Evolutionary conservation across 2,113 vertebrate species (phyloP).

Genomic region (Agelaius tricolor): DNA sequence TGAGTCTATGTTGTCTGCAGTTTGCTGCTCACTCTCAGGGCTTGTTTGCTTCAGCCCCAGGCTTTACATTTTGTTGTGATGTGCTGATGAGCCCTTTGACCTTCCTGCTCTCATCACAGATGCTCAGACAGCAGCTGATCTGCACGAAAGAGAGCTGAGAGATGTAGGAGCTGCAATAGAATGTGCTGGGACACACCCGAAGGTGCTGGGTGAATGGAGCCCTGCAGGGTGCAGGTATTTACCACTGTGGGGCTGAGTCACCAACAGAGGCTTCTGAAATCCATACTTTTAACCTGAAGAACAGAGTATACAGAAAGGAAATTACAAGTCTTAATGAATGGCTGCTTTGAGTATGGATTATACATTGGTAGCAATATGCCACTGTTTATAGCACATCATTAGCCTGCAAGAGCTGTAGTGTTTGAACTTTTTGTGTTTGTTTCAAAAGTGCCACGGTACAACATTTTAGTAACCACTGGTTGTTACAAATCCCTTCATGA

Average conservation of each 20-base stretch:
- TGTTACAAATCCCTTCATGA: conserved; percentile 76
- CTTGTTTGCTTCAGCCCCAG: background rate
- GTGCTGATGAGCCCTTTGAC: background rate
- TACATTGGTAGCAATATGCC: conserved; percentile 52
- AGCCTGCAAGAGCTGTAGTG: conserved; percentile 42
- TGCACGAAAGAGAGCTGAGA: background rate
- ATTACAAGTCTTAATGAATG: conserved; percentile 16
- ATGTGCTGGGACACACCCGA: background rate
- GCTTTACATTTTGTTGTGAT: background rate
- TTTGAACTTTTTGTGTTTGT: conserved; percentile 70
- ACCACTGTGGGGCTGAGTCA: background rate
- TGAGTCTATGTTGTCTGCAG: background rate
- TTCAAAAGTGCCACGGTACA: conserved; percentile 60
- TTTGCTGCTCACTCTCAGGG: background rate
- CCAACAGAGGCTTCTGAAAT: background rate
- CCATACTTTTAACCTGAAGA: background rate
- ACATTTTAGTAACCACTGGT: conserved; percentile 63
- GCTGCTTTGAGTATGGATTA: conserved; percentile 56
- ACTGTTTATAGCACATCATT: conserved; percentile 61
- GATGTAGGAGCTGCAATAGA: background rate
- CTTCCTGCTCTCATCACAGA: background rate
- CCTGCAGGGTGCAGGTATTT: background rate
- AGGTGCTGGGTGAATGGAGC: background rate
- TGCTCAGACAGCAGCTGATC: background rate
- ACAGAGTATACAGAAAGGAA: background rate